phyloP scores from a whole-genome alignment of 2,113 vertebrate genomes.

The Genyomyrus donnyi region DNA sequence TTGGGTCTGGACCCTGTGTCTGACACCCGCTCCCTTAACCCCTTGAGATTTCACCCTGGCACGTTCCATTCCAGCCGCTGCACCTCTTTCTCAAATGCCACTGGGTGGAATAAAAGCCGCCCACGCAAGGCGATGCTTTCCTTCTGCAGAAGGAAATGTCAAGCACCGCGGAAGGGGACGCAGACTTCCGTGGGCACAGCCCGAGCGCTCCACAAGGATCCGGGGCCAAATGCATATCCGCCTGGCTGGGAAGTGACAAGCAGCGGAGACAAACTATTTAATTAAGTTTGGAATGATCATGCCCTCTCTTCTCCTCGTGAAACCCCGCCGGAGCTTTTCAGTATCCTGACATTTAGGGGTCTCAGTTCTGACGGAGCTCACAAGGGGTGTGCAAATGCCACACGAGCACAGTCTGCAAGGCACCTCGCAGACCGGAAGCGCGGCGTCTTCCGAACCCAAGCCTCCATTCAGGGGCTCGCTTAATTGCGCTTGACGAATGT shows the following conservation, averaged over 20 bases:
- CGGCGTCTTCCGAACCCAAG: background rate
- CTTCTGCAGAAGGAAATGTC: background rate
- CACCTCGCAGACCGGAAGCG: background rate
- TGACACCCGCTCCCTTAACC: background rate
- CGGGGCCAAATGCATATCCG: background rate
- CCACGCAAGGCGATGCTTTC: background rate
- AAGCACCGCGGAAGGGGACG: background rate
- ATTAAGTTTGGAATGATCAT: background rate
- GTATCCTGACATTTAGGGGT: slow-evolving; percentile 12
- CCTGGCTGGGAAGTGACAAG: background rate
- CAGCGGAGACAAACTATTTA: background rate
- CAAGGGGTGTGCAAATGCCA: background rate
- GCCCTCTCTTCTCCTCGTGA: background rate
- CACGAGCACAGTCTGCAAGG: background rate
- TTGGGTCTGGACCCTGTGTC: background rate
- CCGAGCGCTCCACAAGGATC: background rate
- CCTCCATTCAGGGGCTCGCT: background rate
- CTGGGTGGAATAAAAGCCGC: background rate
- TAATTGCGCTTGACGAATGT: background rate
- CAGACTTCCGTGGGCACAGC: background rate
- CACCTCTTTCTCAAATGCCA: background rate
- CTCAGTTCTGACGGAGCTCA: background rate
- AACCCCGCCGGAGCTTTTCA: background rate
- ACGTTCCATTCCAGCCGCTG: background rate
- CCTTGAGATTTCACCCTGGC: background rate